phyloP scores from a whole-genome alignment of 2,888 invertebrate genomes.

The Eulithis prunata region DNA sequence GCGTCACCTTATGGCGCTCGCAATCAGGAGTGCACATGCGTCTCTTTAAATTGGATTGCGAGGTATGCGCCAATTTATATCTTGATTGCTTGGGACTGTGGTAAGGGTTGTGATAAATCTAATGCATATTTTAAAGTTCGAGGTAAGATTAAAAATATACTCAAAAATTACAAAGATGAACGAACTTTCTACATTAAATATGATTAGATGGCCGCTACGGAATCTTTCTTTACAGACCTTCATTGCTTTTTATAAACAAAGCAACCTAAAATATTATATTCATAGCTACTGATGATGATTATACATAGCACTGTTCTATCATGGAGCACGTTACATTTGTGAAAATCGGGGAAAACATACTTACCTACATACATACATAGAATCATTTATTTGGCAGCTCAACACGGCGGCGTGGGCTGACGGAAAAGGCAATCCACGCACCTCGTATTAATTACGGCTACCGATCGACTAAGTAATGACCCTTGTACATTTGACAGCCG shows the following conservation, averaged over 20 bases:
- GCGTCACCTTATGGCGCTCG: conserved; percentile 70
- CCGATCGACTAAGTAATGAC: conserved; percentile 81
- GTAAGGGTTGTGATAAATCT: conserved; percentile 32
- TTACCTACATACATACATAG: too few species aligned
- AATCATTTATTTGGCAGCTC: conserved; percentile 23
- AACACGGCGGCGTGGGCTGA: conserved; percentile 47
- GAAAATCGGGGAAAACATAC: not conserved
- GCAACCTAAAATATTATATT: too few species aligned
- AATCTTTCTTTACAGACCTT: too few species aligned
- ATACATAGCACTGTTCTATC: too few species aligned
- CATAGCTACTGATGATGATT: not conserved
- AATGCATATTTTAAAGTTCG: conserved; percentile 5
- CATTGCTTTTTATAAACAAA: too few species aligned
- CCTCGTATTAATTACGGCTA: conserved; percentile 75
- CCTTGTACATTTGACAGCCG: conserved; percentile 80
- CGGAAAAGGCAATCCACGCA: conserved; percentile 49
- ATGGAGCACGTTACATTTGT: too few species aligned
- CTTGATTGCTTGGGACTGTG: conserved; percentile 36
- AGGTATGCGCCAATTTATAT: conserved; percentile 38
- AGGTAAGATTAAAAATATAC: not conserved
- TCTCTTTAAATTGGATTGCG: conserved; percentile 62
- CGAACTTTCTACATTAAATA: too few species aligned
- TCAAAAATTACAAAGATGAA: too few species aligned
- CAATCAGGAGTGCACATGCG: conserved; percentile 74
- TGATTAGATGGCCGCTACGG: too few species aligned